These are phyloP conservation scores for Habropoda laboriosa DNA, from an alignment of 1,140 invertebrate species.

Conservation along the genomic window DNA sequence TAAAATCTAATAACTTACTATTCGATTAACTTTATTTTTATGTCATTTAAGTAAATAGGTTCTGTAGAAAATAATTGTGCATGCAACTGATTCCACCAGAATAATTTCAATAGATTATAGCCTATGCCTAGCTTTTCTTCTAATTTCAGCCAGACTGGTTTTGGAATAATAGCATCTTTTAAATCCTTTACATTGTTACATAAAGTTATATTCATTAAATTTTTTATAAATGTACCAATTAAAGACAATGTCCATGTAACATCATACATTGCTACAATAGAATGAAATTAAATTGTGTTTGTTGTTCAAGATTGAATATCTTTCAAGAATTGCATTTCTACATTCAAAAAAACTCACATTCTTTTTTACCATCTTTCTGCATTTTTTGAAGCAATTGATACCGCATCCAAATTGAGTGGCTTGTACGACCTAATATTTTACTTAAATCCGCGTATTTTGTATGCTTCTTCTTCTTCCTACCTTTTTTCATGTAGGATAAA, in stretches of 20 bases:
- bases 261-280: slow-evolving; percentile 17
- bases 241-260: slow-evolving; percentile 47
- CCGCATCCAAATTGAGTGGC: slow-evolving; percentile 53
- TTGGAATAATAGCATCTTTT: slow-evolving; percentile 68
- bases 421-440: slow-evolving; percentile 57
- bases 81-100: slow-evolving; percentile 73
- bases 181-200: slow-evolving; percentile 68
- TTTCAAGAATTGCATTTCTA: background rate
- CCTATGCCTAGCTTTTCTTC: slow-evolving; percentile 67
- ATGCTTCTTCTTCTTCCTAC: background rate
- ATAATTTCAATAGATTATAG: slow-evolving; percentile 51
- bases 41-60: slow-evolving; percentile 70
- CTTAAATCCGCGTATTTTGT: slow-evolving; percentile 55
- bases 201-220: slow-evolving; percentile 62
- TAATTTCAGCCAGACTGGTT: slow-evolving; percentile 70
- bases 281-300: slow-evolving; percentile 1
- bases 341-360: slow-evolving; percentile 12
- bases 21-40: slow-evolving; percentile 76
- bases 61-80: slow-evolving; percentile 71
- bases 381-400: slow-evolving; percentile 50
- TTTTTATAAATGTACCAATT: slow-evolving; percentile 62
- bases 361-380: background rate
- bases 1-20: slow-evolving; percentile 64
- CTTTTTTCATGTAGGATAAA: slow-evolving; percentile 38
- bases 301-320: background rate